Conservation (phyloP, 2,888 invertebrate species). For the Volucella zonaria region DNA sequence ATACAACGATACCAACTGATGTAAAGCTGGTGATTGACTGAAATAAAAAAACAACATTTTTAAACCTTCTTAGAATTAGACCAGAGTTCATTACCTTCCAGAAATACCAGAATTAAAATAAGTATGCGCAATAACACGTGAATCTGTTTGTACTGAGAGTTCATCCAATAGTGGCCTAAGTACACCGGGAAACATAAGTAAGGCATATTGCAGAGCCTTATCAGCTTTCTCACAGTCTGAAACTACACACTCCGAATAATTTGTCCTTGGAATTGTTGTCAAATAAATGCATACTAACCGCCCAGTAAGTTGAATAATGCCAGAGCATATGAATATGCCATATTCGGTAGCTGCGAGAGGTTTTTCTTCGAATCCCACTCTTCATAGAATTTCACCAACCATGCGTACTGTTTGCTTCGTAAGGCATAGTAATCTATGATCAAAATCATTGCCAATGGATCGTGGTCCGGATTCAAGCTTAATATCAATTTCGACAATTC, state of each 20-base stretch:
- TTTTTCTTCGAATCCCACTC: constrained; percentile 87
- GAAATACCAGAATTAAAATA: constrained; percentile 80
- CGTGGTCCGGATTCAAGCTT: constrained; percentile 88
- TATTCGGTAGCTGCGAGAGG: constrained; percentile 92
- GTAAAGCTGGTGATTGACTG: constrained; percentile 86
- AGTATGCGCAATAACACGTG: constrained; percentile 84
- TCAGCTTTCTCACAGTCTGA: constrained; percentile 84
- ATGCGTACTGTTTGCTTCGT: constrained; percentile 88
- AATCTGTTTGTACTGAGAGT: constrained; percentile 89
- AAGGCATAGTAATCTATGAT: constrained; percentile 93
- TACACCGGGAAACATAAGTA: constrained; percentile 92
- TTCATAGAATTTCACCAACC: constrained; percentile 86
- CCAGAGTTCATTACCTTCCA: constrained; percentile 76
- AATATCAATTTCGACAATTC: constrained; percentile 93
- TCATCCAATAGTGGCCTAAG: constrained; percentile 89
- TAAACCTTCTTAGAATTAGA: constrained; percentile 33
- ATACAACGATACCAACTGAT: constrained; percentile 89
- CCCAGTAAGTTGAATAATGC: constrained; percentile 86
- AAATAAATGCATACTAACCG: constrained; percentile 75
- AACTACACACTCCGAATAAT: constrained; percentile 43
- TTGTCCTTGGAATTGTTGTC: not conserved
- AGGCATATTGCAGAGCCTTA: constrained; percentile 87
- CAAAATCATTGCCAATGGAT: constrained; percentile 90
- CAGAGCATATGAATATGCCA: constrained; percentile 91
- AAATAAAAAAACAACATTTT: constrained; percentile 31